Evolutionary conservation across 2,113 vertebrate genomes (phyloP).

Genomic region (Tupaia chinensis): DNA sequence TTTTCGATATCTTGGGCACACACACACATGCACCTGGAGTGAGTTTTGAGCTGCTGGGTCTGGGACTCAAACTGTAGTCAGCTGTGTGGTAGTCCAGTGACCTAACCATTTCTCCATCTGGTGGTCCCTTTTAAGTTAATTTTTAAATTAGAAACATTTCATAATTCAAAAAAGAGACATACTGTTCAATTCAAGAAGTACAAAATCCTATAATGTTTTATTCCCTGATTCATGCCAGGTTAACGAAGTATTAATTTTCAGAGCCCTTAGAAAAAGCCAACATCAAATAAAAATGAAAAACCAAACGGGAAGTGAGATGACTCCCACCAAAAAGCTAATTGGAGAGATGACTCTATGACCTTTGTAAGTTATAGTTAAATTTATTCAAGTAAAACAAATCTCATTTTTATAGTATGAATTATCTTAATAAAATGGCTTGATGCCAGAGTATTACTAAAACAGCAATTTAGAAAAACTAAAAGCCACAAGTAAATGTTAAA

Average conservation of each 20-base stretch:
- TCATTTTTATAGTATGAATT: background rate
- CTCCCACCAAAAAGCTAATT: background rate
- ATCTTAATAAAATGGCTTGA: background rate
- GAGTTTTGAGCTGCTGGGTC: too few relatives aligned
- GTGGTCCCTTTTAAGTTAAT: background rate
- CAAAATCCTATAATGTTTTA: background rate
- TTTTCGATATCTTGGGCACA: too few relatives aligned
- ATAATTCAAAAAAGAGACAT: background rate
- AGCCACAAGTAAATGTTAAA: background rate
- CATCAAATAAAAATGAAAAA: background rate
- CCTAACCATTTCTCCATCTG: too few relatives aligned
- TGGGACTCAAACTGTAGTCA: too few relatives aligned
- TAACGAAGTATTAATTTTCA: background rate
- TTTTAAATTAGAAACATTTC: background rate
- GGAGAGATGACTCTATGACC: background rate
- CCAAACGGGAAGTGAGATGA: background rate
- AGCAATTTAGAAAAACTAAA: background rate
- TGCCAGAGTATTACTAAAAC: background rate
- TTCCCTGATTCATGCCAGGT: background rate
- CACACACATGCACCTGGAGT: too few relatives aligned
- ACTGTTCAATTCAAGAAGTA: background rate
- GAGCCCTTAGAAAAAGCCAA: background rate
- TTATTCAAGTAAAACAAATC: background rate
- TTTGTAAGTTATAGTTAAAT: background rate
- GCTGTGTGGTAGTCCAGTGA: too few relatives aligned